Base-by-base conservation (phyloP, 1,140 invertebrate species). In the Ylistrum balloti region DNA sequence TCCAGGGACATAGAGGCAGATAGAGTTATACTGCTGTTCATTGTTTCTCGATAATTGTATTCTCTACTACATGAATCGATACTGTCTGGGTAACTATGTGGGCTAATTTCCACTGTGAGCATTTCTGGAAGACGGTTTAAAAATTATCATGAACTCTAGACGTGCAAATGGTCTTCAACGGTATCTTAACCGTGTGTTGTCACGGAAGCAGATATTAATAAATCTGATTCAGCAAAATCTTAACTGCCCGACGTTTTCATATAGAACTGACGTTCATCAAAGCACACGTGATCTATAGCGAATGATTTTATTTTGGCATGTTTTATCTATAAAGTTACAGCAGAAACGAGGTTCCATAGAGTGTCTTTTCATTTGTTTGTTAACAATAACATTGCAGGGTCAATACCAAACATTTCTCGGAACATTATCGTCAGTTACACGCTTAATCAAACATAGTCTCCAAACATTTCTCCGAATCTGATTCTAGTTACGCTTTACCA, bases 191-290 rank as follows among this genome's bases (percentile, higher is more conserved):
- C 5, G 56, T 5, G 5, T 28, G 56, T 74, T 74, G 22, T 74
- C 56, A 74, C 56, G 56, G 56, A 74, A 74, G 22, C 56, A 74
- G 28, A 74, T 28, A 74, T n/a, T 28, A 74, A 28, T 74, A 28
- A 74, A 74, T 74, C 56, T 74, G 56, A 74, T 74, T 74, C 56
- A 74, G 56, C 56, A 17, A 74, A 74, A 74, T 74, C 56, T 28
- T 5, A 74, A 74, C 11, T n/a, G n/a, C 20, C 56, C 13, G 0
- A 28, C 13, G 56, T 17, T 74, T 74, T 74, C 20, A n/a, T 48
- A 22, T 38, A 38, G 35, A 38, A 38, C 5, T 38, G 3, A 3
- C 22, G 56, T n/a, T 28, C 35, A 38, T 13, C 3, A 17, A 74
- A 74, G 5, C 56, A 74, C 22, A 74, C 5, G n/a, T n/a, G n/a